Percentiles rank a stretch among this genome's conserved stretches.
phyloP scores from a whole-genome alignment of 2,888 invertebrate species.

The Pseudococcus viburni region DNA sequence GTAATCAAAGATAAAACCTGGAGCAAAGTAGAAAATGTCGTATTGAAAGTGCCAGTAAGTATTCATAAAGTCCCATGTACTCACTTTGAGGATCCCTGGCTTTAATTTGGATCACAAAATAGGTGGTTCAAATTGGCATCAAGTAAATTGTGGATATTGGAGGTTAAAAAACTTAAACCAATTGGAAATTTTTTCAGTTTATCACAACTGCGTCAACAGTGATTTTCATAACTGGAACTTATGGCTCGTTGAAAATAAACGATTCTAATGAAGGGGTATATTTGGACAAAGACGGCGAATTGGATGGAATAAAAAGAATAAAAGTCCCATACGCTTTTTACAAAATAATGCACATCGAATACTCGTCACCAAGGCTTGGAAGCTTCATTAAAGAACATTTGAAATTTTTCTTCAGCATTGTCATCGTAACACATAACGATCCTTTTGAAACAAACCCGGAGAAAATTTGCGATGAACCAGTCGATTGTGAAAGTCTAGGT shows the following conservation, averaged over 20 bases:
- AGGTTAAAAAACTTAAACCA: too few relatives aligned
- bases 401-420: background rate
- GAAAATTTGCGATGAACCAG: background rate
- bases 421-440: conserved; percentile 17
- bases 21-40: background rate
- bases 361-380: background rate
- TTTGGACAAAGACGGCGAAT: background rate
- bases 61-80: background rate
- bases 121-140: too few relatives aligned
- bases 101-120: too few relatives aligned
- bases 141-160: too few relatives aligned
- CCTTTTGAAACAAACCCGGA: background rate
- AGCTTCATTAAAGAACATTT: too few relatives aligned
- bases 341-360: background rate
- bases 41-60: background rate
- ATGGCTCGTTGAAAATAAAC: background rate
- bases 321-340: conserved; percentile 26
- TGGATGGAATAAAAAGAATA: background rate
- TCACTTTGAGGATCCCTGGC: too few relatives aligned
- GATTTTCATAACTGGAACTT: background rate
- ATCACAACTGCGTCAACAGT: background rate
- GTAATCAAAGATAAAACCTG: background rate
- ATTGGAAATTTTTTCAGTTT: background rate
- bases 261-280: background rate
- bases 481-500: background rate